These are phyloP conservation scores for Torymus tubicola DNA, from an alignment of 2,888 invertebrate species.

Conservation along the genomic window DNA sequence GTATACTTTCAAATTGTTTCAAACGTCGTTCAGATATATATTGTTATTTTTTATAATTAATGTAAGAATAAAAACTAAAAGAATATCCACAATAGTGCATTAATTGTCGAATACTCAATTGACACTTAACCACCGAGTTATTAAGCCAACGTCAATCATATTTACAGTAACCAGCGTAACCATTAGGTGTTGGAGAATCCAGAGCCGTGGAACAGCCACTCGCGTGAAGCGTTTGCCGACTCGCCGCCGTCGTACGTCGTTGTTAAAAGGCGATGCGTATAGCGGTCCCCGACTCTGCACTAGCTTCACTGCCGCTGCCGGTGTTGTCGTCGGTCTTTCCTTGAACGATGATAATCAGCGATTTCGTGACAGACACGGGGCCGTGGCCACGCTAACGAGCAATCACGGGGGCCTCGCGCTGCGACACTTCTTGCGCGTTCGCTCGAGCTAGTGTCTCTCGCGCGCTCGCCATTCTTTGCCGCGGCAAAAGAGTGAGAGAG, in stretches of 20 bases:
- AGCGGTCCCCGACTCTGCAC: constrained; percentile 58
- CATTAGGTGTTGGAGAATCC: too few species aligned
- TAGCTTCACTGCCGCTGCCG: constrained; percentile 50
- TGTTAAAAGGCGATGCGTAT: constrained; percentile 52
- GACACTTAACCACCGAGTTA: too few species aligned
- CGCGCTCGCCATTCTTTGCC: constrained; percentile 26
- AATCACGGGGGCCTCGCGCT: constrained; percentile 67
- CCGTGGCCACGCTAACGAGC: constrained; percentile 76
- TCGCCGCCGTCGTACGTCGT: neutral
- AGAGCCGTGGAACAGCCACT: too few species aligned
- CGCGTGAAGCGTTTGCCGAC: too few species aligned
- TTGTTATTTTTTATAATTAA: too few species aligned
- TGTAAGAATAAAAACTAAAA: too few species aligned
- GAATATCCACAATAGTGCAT: too few species aligned
- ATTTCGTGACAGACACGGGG: constrained; percentile 77
- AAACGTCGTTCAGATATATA: too few species aligned
- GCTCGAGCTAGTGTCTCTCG: constrained; percentile 17
- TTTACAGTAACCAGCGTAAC: too few species aligned
- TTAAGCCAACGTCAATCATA: too few species aligned
- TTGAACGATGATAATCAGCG: constrained; percentile 77
- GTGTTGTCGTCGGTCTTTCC: constrained; percentile 70
- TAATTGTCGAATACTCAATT: too few species aligned
- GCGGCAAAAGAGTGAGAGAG: neutral
- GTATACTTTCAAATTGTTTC: too few species aligned
- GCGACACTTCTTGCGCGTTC: constrained; percentile 54